Evolutionary conservation across 2,797 vertebrate species (phyloP), one percentile per base, ranked within the genome.

Genomic region (Squalus acanthias): DNA sequence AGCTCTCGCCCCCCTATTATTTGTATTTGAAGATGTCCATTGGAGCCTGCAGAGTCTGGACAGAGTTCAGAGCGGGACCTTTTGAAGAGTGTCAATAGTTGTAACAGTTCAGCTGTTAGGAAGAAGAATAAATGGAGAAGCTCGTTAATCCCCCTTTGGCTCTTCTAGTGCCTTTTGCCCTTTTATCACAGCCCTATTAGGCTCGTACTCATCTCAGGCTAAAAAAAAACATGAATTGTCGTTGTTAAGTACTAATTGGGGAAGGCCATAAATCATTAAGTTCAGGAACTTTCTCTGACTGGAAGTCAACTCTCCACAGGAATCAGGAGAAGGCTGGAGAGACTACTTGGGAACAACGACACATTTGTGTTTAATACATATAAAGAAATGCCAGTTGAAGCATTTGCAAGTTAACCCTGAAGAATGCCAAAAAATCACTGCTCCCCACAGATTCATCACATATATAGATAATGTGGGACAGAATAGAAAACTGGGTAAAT

Each of bases 51-150:
- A 97, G 97, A n/a, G 57, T 97, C 97, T 97, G 97, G 97, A 97
- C 97, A 96, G 96, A 97, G 97, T 97, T 97, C 97, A 97, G 97
- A 97, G 98, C 97, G 97, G 97, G 97, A 96, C 96, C 97, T 97
- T 98, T 98, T 98, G 98, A 98, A 98, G 97, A 98, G 98, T 97
- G 95, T 98, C 98, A 98, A 98, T 98, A 98, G 98, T 98, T 98
- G 98, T 98, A 98, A 98, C 98, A 98, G 98, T 98, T 98, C 98
- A 98, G 98, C 98, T 98, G 98, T 98, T 98, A 98, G 98, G 97
- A 98, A 98, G 98, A 98, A 98, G 98, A 98, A 98, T 98, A 98
- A 97, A 98, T 97, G 97, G 98, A 98, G 98, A 98, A 98, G 98
- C 98, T 98, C 97, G 98, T 98, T 98, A 98, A 98, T 98, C 98